phyloP scores from a whole-genome alignment of 2,113 vertebrate genomes.

The Panthera leo region DNA sequence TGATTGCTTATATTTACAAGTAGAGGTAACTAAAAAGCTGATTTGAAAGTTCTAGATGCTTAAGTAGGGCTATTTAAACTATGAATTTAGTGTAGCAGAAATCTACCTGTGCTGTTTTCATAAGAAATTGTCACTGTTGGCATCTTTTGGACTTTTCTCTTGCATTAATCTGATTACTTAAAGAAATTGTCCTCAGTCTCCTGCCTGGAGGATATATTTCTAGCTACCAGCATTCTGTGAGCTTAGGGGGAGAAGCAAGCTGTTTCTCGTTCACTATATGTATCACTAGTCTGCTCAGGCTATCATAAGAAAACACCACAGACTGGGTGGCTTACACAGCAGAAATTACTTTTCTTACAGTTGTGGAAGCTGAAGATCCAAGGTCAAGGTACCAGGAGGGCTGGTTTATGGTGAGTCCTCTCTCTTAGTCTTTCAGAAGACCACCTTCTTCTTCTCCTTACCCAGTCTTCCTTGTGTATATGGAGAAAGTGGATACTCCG shows the following conservation, averaged over 20 bases:
- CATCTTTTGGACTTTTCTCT: not conserved
- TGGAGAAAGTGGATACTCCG: not conserved
- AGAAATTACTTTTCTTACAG: not conserved
- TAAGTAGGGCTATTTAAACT: not conserved
- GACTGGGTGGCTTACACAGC: not conserved
- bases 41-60: not conserved
- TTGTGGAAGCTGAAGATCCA: not conserved
- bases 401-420: not conserved
- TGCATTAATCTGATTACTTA: not conserved
- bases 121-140: not conserved
- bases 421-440: not conserved
- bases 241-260: not conserved
- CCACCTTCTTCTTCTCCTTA: not conserved
- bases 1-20: not conserved
- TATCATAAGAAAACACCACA: not conserved
- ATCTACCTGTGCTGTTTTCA: not conserved
- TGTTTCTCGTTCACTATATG: not conserved
- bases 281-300: not conserved
- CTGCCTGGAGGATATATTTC: not conserved
- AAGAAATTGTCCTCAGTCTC: not conserved
- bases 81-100: not conserved
- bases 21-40: not conserved
- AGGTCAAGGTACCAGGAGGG: not conserved
- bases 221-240: not conserved
- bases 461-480: not conserved